Evolutionary conservation across 2,888 invertebrate genomes (phyloP).

Genomic region (Clanis bilineata): DNA sequence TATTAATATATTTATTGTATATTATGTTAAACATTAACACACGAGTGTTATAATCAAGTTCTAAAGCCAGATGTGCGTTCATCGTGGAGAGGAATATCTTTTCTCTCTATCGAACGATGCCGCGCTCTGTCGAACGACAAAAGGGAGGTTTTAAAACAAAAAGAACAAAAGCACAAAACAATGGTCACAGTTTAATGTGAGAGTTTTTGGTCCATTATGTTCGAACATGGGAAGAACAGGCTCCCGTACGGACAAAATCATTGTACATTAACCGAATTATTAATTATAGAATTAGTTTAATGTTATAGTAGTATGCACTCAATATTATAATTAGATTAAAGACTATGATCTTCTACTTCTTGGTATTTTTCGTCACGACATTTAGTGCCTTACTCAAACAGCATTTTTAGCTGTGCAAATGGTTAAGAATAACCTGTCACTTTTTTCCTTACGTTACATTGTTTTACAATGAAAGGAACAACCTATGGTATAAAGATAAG

Average conservation of each 20-base stretch:
- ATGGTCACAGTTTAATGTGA: slow-evolving; percentile 71
- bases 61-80: slow-evolving; percentile 35
- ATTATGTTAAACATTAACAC: background rate
- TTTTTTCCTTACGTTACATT: too few species aligned
- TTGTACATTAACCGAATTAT: slow-evolving; percentile 49
- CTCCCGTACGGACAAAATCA: slow-evolving; percentile 47
- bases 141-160: slow-evolving; percentile 67
- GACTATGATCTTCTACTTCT: background rate
- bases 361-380: too few species aligned
- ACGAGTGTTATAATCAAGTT: background rate
- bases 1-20: too few species aligned
- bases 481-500: too few species aligned
- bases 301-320: background rate
- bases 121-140: slow-evolving; percentile 45
- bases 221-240: slow-evolving; percentile 62
- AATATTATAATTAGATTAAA: background rate
- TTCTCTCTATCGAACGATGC: slow-evolving; percentile 44
- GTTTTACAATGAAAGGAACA: too few species aligned
- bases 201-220: slow-evolving; percentile 63
- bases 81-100: slow-evolving; percentile 46
- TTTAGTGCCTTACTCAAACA: too few species aligned
- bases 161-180: slow-evolving; percentile 65
- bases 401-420: too few species aligned
- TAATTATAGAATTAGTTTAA: background rate
- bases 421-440: too few species aligned